Evolutionary conservation across 2,113 vertebrate species (phyloP).

Genomic region (mouse (Mus musculus)): GRCm39 chr2:144365001-144365500

Average conservation of each 20-base stretch:
- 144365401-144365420: background rate
- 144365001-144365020: conserved; percentile 22
- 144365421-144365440: background rate
- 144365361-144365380: background rate
- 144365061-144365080: conserved; percentile 14
- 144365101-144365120: background rate
- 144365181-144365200: background rate
- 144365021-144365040: background rate
- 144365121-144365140: background rate
- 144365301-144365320: background rate
- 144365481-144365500: background rate
- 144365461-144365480: background rate
- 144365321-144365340: background rate
- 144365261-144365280: background rate
- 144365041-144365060: background rate
- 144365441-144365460: background rate
- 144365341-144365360: background rate
- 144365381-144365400: background rate
- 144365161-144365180: background rate
- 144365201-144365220: background rate
- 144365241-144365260: background rate
- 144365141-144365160: background rate
- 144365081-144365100: background rate
- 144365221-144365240: conserved; percentile 23
- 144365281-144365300: background rate